Percentiles rank a stretch among this genome's conserved stretches.
phyloP scores from a whole-genome alignment of 2,888 invertebrate species.

The Drosophila greeni region DNA sequence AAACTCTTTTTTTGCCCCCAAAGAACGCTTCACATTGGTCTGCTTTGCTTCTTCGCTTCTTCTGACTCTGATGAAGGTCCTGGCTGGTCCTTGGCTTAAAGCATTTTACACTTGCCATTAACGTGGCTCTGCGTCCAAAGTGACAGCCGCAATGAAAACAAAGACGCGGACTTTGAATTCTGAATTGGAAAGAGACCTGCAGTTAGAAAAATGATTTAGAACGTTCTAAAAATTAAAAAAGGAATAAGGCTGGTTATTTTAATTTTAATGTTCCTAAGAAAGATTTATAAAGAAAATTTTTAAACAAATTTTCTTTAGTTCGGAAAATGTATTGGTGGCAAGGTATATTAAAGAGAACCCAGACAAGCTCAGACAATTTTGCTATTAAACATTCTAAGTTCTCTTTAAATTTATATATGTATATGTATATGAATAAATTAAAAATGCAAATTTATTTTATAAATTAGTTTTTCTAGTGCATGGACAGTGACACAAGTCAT shows the following conservation, averaged over 20 bases:
- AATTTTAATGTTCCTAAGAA: not conserved
- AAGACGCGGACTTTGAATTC: constrained; percentile 53
- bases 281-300: not conserved
- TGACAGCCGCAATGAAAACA: constrained; percentile 75
- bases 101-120: constrained; percentile 75
- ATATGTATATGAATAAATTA: too few species aligned
- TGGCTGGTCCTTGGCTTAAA: constrained; percentile 62
- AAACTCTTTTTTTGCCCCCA: constrained; percentile 66
- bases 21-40: constrained; percentile 17
- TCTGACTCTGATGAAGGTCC: constrained; percentile 26
- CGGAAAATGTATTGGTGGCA: not conserved
- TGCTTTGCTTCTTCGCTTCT: constrained; percentile 11
- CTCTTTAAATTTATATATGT: too few species aligned
- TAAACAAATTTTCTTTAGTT: not conserved
- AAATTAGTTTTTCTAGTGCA: constrained; percentile 15
- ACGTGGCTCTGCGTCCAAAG: constrained; percentile 67
- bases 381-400: not conserved
- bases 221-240: not conserved
- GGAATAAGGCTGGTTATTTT: too few species aligned
- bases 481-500: constrained; percentile 59
- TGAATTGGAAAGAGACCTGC: not conserved
- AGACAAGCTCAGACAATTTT: not conserved
- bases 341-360: not conserved
- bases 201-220: not conserved
- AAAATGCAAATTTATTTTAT: not conserved